Conservation (phyloP, 1,140 invertebrate genomes). For the Xylocopa sonorina region DNA sequence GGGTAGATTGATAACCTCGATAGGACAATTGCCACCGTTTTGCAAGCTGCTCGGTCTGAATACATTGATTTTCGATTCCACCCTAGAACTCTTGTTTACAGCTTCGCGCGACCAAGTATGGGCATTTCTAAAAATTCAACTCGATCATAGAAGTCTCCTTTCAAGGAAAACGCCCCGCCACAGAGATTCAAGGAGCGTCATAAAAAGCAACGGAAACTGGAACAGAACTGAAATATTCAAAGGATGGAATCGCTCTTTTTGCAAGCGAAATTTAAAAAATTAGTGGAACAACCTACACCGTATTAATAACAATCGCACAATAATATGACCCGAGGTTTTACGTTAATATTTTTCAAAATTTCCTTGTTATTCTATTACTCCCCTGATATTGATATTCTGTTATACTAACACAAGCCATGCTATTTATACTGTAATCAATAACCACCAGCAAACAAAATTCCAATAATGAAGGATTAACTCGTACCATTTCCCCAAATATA, state of each 20-base stretch:
- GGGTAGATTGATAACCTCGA: slow-evolving; percentile 1
- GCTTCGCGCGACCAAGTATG: neutral
- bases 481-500: neutral
- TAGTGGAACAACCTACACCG: too few species aligned
- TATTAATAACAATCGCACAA: too few species aligned
- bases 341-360: too few species aligned
- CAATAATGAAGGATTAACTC: neutral
- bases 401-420: too few species aligned
- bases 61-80: neutral
- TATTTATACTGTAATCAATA: too few species aligned
- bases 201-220: neutral
- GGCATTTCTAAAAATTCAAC: neutral
- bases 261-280: neutral
- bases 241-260: neutral
- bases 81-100: neutral
- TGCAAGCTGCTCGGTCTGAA: neutral
- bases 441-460: too few species aligned
- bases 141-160: neutral
- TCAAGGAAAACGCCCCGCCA: neutral
- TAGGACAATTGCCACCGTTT: neutral
- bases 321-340: too few species aligned
- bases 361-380: too few species aligned
- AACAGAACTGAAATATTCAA: neutral
- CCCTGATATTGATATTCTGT: too few species aligned
- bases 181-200: neutral